Conservation (phyloP, 2,888 invertebrate species). For the Ctena decussata region DNA sequence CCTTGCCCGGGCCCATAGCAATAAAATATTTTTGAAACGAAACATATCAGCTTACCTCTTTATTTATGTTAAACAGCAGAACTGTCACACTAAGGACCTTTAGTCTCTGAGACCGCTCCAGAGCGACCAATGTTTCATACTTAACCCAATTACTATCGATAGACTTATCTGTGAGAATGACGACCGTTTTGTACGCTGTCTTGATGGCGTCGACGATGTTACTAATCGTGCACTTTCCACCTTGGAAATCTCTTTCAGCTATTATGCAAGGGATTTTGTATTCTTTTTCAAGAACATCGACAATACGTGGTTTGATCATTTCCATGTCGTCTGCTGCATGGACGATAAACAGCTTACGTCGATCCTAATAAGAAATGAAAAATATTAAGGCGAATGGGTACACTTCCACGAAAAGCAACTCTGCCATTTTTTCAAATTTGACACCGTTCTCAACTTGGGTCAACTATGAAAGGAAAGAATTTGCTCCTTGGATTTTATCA, state of each 20-base stretch:
- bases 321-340: background rate
- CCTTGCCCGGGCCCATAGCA: no score
- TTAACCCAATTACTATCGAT: conserved; percentile 24
- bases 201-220: background rate
- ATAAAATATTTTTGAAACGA: no score
- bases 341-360: background rate
- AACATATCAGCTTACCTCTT: background rate
- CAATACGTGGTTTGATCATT: background rate
- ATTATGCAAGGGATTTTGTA: background rate
- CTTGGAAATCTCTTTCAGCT: background rate
- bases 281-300: background rate
- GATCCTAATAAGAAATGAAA: no score
- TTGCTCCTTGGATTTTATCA: no score
- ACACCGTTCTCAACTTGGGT: no score
- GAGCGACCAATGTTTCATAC: conserved; percentile 40
- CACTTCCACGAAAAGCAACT: no score
- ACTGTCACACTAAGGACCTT: conserved; percentile 22
- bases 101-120: conserved; percentile 33
- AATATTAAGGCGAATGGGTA: no score
- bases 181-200: conserved; percentile 15
- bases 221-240: background rate
- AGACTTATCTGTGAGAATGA: conserved; percentile 11
- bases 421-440: no score
- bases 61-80: conserved; percentile 13
- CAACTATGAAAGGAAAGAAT: no score